Evolutionary conservation across 2,113 vertebrate genomes (phyloP), one percentile per base, ranked within the genome.

Genomic region (Sterrhoptilus dennistouni): DNA sequence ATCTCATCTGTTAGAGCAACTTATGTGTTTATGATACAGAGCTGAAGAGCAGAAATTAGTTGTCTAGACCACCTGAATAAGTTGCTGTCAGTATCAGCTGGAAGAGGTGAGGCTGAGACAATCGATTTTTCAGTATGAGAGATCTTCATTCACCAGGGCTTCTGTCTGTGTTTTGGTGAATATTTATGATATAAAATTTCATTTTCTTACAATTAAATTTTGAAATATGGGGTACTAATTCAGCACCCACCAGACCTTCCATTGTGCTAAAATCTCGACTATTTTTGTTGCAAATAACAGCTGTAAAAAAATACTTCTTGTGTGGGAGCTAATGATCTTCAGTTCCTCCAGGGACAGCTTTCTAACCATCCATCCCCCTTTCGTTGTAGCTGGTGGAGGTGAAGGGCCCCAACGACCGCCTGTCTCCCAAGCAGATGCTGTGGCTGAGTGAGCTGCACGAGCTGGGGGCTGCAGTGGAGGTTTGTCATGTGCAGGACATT

Each of bases 381-480:
- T 59, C 77, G 23, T 96, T 98, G 12, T 44, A 99, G 99, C 94
- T 99, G 96, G 99, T 99, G 94, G 99, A 99, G 87, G 99, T 99
- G 85, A 99, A 99, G 90, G 99, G 99, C 15, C 99, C 99, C 59
- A 99, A 77, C 0, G 99, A 99, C 57, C 98, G 99, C 8, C 98
- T 99, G 70, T 99, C 99, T 3, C 98, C 97, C 81, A 99, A 99
- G 96, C 99, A 99, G 91, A 98, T 98, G 83, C 93, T 99, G 90
- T 99, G 99, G 99, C 90, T 99, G 98, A 98, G 98, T 4, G 98
- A 99, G 66, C 98, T 99, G 87, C 98, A 97, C 91, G 88, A 97
- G 91, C 93, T 99, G 85, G 99, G 99, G 1, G 99, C 99, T 0
- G 86, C 98, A 2, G 99, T 99, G 3, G 99, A 99, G 87, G 99